Evolutionary conservation across 2,797 vertebrate genomes (phyloP), one percentile per base, ranked within the genome.

Genomic region (Champsocephalus esox): DNA sequence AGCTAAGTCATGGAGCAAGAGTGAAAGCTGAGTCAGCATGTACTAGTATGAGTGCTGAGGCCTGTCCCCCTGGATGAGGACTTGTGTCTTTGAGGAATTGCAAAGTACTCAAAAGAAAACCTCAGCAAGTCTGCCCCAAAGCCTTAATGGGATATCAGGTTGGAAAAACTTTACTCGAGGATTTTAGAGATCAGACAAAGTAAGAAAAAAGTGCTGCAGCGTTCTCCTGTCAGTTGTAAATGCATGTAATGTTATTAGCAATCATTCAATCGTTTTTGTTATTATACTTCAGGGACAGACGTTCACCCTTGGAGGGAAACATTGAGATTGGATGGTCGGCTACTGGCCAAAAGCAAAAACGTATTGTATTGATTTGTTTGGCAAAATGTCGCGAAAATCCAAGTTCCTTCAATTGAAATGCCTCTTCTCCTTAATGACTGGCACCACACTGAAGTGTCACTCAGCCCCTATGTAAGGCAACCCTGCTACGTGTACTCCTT

Each of bases 11-110:
- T 43, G 54, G 52, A 77, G 71, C 45, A 65, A 44, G 38, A 75
- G 45, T 13, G 32, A 64, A 57, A 63, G 84, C 67, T 83, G 75
- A 88, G 70, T 89, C 82, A 85, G 82, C 82, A 63, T 73, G 76
- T 77, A 60, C 66, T 32, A 5, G 68, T n/a, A 43, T 48, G 71
- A 65, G 63, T 49, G 44, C 38, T 50, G 51, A 83, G 72, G 38
- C 66, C 64, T 64, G 85, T 77, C 70, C 73, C 24, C 17, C 70
- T 21, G 72, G 75, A 87, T 74, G 72, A 80, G 52, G 67, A 61
- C 48, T 51, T 72, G 58, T 75, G 70, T 81, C 76, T 79, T 71
- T 76, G 44, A 87, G 72, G 50, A 72, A 81, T 66, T 81, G 65
- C 68, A 81, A 61, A 80, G 52, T 77, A 77, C 46, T 66, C n/a